Evolutionary conservation across 2,113 vertebrate species (phyloP), one percentile per base, ranked within the genome.

Genomic region (Erpornis zantholeuca): DNA sequence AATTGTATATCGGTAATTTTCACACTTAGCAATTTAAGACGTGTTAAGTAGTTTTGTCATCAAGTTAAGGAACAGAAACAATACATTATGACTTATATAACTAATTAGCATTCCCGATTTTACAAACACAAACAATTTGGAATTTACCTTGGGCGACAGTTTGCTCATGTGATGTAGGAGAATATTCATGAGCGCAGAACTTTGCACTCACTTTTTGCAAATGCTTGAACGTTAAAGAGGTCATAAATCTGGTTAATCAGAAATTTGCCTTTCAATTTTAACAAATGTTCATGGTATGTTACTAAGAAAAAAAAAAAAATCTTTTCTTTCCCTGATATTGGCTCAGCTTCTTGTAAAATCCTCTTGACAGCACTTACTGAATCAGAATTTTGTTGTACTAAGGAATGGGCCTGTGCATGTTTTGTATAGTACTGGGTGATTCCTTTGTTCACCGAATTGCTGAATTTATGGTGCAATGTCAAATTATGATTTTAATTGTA

Each of bases 191-290:
- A 97, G 96, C 4, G 2, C 91, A 88, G 96, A 97, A 96, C 92
- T 93, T 83, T 96, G 96, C 95, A 94, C 96, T 93, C 93, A 96
- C 90, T 95, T 96, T 93, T 92, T 96, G 96, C 95, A 95, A 96
- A 96, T 96, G 94, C 88, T 95, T 86, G 93, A 96, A 97, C 91
- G 92, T 95, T 97, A 97, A 95, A 95, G 96, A 93, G 95, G 96
- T 97, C 96, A 95, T 94, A 94, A 96, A 96, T 96, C 92, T 94
- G 93, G 94, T 97, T 96, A 97, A 97, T 95, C 96, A 96, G 95
- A 96, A 96, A 96, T 97, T 96, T 96, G 94, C 96, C 92, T 97
- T 97, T 96, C 95, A 97, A 84, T 96, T 96, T 82, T 92, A 94
- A 96, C 96, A 97, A 96, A 97, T 97, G 96, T 96, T 96, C 96